These are phyloP conservation scores for Helogale parvula DNA, from an alignment of 2,113 vertebrate genomes.

Conservation along the genomic window DNA sequence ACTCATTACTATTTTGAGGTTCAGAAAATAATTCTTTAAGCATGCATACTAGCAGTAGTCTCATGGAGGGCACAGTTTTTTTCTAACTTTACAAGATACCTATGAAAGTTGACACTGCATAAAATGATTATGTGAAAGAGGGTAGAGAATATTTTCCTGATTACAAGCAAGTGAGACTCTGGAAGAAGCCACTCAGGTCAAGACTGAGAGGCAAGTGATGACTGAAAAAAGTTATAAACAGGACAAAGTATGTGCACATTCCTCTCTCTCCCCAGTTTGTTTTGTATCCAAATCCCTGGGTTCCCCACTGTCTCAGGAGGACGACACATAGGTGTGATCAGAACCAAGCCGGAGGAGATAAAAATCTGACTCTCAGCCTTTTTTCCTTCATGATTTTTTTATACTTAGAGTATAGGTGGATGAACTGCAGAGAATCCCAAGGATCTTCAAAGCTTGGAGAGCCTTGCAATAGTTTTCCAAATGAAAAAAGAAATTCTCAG, in stretches of 20 bases:
- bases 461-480: background rate
- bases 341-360: background rate
- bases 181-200: background rate
- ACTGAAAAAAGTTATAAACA: background rate
- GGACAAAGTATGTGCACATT: background rate
- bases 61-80: background rate
- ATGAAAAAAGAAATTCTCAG: background rate
- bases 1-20: background rate
- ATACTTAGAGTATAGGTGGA: background rate
- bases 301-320: background rate
- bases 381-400: background rate
- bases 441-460: background rate
- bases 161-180: background rate
- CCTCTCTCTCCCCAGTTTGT: background rate
- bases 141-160: background rate
- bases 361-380: background rate
- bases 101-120: background rate
- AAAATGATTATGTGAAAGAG: background rate
- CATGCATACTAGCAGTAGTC: background rate
- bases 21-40: background rate
- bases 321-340: background rate
- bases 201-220: background rate
- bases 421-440: background rate
- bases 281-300: background rate
- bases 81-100: background rate